phyloP scores from a whole-genome alignment of 2,113 vertebrate genomes.

The Brachyhypopomus occidentalis region DNA sequence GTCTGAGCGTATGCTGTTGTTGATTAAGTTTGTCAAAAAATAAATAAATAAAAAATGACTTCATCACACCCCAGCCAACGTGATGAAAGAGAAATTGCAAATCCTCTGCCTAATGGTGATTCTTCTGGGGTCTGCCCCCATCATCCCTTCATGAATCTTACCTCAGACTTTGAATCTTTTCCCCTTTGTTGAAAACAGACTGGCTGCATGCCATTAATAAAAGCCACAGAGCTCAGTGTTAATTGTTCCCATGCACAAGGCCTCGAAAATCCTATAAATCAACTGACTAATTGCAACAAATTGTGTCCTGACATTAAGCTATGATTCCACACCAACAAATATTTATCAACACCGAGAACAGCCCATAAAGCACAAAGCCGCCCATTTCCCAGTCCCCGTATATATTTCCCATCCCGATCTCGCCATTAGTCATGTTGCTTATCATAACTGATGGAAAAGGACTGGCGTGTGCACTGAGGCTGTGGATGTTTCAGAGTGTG shows the following conservation, averaged over 20 bases:
- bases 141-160: conserved; percentile 21
- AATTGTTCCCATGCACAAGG: conserved; percentile 77
- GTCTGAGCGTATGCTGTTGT: not conserved
- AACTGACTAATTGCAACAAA: conserved; percentile 79
- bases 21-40: conserved; percentile 20
- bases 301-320: conserved; percentile 80
- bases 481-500: conserved; percentile 38
- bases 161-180: conserved; percentile 53
- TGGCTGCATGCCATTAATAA: conserved; percentile 76
- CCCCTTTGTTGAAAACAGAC: conserved; percentile 65
- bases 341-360: conserved; percentile 78
- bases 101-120: conserved; percentile 6
- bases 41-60: not conserved
- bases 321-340: conserved; percentile 78
- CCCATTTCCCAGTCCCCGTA: conserved; percentile 68
- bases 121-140: not conserved
- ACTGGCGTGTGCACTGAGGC: conserved; percentile 27
- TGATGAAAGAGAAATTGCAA: conserved; percentile 9
- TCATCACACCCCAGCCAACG: not conserved
- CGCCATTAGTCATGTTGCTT: conserved; percentile 75
- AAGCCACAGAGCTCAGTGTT: conserved; percentile 71
- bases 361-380: conserved; percentile 72
- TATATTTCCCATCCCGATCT: conserved; percentile 66
- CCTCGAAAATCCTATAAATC: conserved; percentile 76
- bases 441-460: conserved; percentile 49